Conservation (phyloP, 2,797 vertebrate species). For the Peromyscus attwateri region DNA sequence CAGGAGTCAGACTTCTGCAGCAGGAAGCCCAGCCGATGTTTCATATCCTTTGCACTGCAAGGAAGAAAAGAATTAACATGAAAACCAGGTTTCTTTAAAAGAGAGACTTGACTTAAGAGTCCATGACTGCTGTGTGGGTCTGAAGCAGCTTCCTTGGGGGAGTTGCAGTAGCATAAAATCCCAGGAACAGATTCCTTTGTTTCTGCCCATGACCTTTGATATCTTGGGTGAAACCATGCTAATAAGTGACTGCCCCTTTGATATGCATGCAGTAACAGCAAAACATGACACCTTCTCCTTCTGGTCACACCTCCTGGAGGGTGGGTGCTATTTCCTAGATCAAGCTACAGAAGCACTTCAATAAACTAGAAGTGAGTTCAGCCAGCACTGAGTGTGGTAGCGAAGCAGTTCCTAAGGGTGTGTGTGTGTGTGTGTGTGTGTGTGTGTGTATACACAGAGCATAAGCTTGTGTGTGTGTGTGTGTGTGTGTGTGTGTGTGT, state of each 20-base stretch:
- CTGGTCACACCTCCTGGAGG: slow-evolving; percentile 39
- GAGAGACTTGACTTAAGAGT: neutral
- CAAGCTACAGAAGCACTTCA: neutral
- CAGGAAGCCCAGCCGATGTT: slow-evolving; percentile 94
- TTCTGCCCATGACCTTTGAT: neutral
- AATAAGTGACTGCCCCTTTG: neutral
- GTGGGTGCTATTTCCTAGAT: neutral
- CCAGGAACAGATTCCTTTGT: neutral
- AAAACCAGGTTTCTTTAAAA: neutral
- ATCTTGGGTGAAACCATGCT: neutral
- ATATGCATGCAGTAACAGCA: neutral
- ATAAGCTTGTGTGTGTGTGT: neutral
- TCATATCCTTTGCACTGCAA: slow-evolving; percentile 96
- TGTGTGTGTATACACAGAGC: neutral
- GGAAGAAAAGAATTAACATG: neutral
- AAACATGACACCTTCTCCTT: neutral
- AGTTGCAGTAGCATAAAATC: neutral
- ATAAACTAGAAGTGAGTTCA: neutral
- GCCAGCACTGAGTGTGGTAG: neutral
- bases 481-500: neutral
- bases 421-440: neutral
- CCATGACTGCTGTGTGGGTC: neutral
- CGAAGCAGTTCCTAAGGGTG: neutral
- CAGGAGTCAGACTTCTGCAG: slow-evolving; percentile 94
- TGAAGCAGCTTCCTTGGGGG: slow-evolving; percentile 21